Conservation (phyloP, 2,888 invertebrate species). For the Rhogogaster chlorosoma region DNA sequence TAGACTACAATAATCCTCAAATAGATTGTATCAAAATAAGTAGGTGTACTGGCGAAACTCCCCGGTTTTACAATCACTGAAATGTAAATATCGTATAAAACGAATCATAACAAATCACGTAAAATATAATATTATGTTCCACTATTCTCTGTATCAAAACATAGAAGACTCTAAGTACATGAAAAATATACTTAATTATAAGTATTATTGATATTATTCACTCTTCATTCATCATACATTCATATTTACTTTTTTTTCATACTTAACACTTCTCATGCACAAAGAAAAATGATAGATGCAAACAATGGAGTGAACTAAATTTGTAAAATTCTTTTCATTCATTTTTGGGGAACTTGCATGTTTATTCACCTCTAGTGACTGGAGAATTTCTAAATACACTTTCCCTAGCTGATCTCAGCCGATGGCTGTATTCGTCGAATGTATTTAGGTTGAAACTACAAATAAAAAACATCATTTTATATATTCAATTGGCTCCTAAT, state of each 20-base stretch:
- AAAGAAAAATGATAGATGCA: neutral
- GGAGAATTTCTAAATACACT: neutral
- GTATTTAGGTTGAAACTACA: conserved; percentile 52
- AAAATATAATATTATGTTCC: conserved; percentile 21
- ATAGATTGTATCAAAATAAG: neutral
- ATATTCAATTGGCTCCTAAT: conserved; percentile 62
- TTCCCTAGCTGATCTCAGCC: conserved; percentile 3
- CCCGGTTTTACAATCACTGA: neutral
- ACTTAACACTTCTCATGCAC: neutral
- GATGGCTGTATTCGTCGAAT: conserved; percentile 32
- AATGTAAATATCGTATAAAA: conserved; percentile 3
- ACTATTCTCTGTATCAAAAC: neutral
- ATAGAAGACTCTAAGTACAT: neutral
- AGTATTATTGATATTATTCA: neutral
- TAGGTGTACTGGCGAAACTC: neutral
- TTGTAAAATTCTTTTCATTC: neutral
- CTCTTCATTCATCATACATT: neutral
- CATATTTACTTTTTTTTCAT: neutral
- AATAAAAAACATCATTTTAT: conserved; percentile 57
- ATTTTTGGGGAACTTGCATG: neutral
- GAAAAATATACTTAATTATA: neutral
- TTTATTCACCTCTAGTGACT: neutral
- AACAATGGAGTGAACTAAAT: neutral
- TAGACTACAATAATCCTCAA: neutral
- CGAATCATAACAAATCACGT: neutral